Evolutionary conservation across 2,888 invertebrate species (phyloP).

Genomic region (Lottia gigantea): DNA sequence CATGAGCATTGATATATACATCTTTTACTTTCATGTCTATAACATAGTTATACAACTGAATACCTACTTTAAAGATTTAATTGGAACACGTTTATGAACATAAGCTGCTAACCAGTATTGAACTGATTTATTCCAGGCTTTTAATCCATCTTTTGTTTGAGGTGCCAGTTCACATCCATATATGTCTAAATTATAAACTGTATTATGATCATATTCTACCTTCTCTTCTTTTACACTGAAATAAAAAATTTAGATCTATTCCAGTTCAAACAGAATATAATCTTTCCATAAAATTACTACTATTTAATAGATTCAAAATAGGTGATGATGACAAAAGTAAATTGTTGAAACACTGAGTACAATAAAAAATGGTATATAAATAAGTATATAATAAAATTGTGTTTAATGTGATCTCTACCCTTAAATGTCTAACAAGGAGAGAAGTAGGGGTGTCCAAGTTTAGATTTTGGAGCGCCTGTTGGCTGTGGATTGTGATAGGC

Average conservation of each 20-base stretch:
- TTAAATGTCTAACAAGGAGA: too few relatives aligned
- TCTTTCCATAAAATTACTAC: not conserved
- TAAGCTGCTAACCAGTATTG: conserved; percentile 96
- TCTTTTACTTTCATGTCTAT: too few relatives aligned
- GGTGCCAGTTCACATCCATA: conserved; percentile 84
- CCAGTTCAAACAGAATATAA: not conserved
- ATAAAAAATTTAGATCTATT: not conserved
- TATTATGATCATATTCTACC: conserved; percentile 73
- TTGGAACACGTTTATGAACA: conserved; percentile 86
- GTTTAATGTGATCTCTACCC: too few relatives aligned
- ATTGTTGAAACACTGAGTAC: too few relatives aligned
- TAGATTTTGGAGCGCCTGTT: too few relatives aligned
- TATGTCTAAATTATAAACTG: conserved; percentile 78
- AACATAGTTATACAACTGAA: too few relatives aligned
- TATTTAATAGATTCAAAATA: not conserved
- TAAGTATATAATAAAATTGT: too few relatives aligned
- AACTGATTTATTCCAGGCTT: conserved; percentile 94
- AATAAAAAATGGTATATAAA: too few relatives aligned
- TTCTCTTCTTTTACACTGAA: conserved; percentile 14
- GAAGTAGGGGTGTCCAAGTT: too few relatives aligned
- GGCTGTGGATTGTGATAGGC: too few relatives aligned
- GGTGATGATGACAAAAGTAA: too few relatives aligned
- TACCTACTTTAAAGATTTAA: not conserved
- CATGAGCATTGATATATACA: too few relatives aligned
- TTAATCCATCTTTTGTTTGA: conserved; percentile 88